phyloP scores from a whole-genome alignment of 2,113 vertebrate genomes.

The Origma solitaria region DNA sequence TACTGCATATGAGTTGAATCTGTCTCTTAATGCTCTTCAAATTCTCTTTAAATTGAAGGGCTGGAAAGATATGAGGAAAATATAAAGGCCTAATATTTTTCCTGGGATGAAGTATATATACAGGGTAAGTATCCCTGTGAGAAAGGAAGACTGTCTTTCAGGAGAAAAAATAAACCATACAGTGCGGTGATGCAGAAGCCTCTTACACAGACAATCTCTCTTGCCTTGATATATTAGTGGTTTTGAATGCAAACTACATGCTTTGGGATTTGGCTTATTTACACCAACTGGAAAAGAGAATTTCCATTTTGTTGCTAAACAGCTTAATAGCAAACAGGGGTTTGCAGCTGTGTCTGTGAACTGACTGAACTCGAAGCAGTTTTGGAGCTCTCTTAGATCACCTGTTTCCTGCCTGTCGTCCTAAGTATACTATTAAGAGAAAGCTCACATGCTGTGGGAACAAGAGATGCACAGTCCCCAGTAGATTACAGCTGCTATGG shows the following conservation, averaged over 20 bases:
- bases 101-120: background rate
- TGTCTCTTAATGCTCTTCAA: background rate
- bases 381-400: background rate
- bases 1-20: background rate
- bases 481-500: background rate
- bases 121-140: background rate
- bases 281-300: background rate
- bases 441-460: background rate
- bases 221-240: background rate
- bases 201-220: background rate
- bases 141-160: background rate
- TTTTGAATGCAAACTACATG: background rate
- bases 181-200: background rate
- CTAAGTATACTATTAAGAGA: background rate
- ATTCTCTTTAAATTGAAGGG: background rate
- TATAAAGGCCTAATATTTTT: background rate
- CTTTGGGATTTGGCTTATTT: background rate
- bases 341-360: background rate
- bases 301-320: background rate
- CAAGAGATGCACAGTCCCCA: background rate
- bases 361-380: background rate
- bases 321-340: background rate
- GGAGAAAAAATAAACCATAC: background rate
- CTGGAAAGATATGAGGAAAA: background rate
- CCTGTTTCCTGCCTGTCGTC: background rate